Conservation (phyloP, 2,113 vertebrate genomes). For the Chiloscyllium plagiosum region DNA sequence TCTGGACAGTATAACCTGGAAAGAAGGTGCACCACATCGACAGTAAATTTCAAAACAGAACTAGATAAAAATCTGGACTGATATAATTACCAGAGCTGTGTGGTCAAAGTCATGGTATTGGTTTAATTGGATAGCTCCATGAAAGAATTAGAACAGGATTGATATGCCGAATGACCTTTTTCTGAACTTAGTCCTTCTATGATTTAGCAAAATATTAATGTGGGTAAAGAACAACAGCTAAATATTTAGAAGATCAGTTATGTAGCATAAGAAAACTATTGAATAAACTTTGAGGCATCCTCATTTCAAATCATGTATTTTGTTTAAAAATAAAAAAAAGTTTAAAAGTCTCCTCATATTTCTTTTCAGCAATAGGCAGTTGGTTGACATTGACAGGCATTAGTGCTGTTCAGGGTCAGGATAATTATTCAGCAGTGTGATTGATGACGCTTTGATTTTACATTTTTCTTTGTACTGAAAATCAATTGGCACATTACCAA, state of each 20-base stretch:
- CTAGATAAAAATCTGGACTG: not conserved
- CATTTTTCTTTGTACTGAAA: slow-evolving; percentile 20
- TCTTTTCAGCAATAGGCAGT: not conserved
- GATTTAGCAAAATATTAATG: not conserved
- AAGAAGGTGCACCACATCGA: not conserved
- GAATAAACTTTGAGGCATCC: not conserved
- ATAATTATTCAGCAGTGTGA: slow-evolving; percentile 28
- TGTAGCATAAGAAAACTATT: not conserved
- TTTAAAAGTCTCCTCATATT: not conserved
- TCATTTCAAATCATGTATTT: not conserved
- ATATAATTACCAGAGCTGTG: not conserved
- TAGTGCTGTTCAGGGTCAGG: slow-evolving; percentile 20
- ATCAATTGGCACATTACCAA: slow-evolving; percentile 18
- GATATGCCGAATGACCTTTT: not conserved
- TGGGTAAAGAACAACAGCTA: not conserved
- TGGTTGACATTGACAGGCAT: not conserved
- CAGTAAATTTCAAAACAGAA: not conserved
- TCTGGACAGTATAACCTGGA: not conserved
- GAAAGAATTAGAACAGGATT: not conserved
- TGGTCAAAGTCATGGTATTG: not conserved
- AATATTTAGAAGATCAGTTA: not conserved
- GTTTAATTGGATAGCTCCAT: not conserved
- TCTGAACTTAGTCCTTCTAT: not conserved
- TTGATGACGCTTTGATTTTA: slow-evolving; percentile 32
- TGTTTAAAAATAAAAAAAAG: not conserved